Evolutionary conservation across 2,888 invertebrate species (phyloP), one percentile per base, ranked within the genome.

Genomic region (Chloroclystis v-ata): DNA sequence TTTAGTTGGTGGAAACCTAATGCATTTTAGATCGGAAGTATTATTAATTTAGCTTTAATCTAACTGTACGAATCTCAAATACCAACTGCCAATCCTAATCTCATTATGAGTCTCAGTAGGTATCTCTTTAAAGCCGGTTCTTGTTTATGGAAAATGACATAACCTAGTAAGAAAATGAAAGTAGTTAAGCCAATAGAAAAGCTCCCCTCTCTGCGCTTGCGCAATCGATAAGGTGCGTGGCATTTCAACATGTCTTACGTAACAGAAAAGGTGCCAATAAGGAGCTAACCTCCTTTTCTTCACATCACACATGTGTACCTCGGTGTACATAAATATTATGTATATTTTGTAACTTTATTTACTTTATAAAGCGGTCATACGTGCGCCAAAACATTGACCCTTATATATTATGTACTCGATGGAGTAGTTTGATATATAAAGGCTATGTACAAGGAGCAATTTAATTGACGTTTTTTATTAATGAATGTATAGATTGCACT

Each of bases 81-180:
- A 20, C 7, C 6, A 8, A 16, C 16, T 10, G 16, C 32, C 16
- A 32, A 20, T 20, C 13, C n/a, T 4, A 30, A 29, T 12, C 29
- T 29, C 28, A n/a, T 28, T 28, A n/a, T n/a, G 28, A 28, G 28
- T 28, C 28, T 28, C 28, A n/a, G 4, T 28, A 4, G 1, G 5
- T 20, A 20, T 20, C 5, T 20, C 2, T 20, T 5, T 20, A 4
- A 20, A 20, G 5, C 20, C 5, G 20, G 20, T 20, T 20, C 20
- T 20, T 39, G 45, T 39, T 12, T 20, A 12, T 24, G 5, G 3
- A 38, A 33, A 45, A 43, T 38, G 14, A 49, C 50, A 43, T 50
- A 50, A 50, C 50, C 46, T 30, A 46, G 39, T 50, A 32, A 39
- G 39, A 42, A 50, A 50, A 37, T 20, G 50, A 50, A 50, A 50